Base-by-base conservation (phyloP, 2,888 invertebrate genomes). In the Micoletzkya japonica region DNA sequence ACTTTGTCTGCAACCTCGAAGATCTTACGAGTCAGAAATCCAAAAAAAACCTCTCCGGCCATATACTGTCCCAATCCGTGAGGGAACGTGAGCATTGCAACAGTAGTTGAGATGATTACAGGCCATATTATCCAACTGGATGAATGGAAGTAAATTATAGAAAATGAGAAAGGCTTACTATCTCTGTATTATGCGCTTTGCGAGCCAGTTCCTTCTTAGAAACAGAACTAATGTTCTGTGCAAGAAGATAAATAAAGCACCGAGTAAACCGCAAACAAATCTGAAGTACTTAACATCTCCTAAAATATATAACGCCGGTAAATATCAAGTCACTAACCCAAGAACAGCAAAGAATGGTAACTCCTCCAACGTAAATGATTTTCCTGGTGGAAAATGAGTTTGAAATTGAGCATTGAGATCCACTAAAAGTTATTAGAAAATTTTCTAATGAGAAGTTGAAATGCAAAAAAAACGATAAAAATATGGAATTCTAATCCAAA, bases 41-140 rank as follows among this genome's bases (percentile, higher is more conserved):
- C 50, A 58, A 17, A 20, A 14, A 85, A 76, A 77, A 88, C 88
- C 54, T 66, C 54, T 52, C 64, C 64, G 7, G 64, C 64, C 64
- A 66, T 66, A 30, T 54, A 66, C 37, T 66, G 64, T 2, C 64
- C 64, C 24, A 66, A 54, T 2, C 64, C 64, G 28, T 66, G 54
- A 2, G 64, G 64, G 26, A 54, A 66, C 10, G 64, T 66, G 4
- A 66, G 24, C 24, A 52, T 54, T 17, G 44, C 64, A 30, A 66
- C 64, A 17, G 54, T 26, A 7, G 54, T 14, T 26, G 64, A 30
- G 20, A 66, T 54, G 30, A 66, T 26, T 7, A 66, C 4, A 0
- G 97, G 97, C 87, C 97, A 98, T 75, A 97, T 90, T 87, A 96
- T 94, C 60, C 94, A 94, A 85, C 95, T 94, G 89, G 71, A 86